phyloP scores from a whole-genome alignment of 2,888 invertebrate genomes.

The Platynereis dumerilii region DNA sequence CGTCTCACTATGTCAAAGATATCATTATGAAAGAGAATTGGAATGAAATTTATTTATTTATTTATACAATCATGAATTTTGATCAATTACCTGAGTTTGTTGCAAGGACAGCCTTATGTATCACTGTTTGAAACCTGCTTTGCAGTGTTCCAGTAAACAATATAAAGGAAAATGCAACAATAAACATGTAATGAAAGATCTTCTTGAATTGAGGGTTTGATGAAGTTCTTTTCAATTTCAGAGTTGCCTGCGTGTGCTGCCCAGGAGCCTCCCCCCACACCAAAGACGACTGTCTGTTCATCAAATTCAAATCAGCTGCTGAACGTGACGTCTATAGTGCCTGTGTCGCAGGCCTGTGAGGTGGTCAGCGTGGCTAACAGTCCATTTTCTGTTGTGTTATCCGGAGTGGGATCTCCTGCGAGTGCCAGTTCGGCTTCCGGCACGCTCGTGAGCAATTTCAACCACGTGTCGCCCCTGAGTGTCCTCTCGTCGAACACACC shows the following conservation, averaged over 20 bases:
- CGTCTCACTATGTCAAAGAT: too few species aligned
- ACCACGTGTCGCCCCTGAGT: neutral
- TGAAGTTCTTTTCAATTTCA: slow-evolving; percentile 44
- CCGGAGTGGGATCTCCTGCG: slow-evolving; percentile 1
- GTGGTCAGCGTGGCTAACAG: slow-evolving; percentile 1
- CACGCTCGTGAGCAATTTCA: neutral
- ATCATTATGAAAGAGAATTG: too few species aligned
- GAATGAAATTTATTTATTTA: too few species aligned
- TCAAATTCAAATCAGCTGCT: neutral
- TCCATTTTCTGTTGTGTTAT: neutral
- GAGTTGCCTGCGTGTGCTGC: slow-evolving; percentile 90
- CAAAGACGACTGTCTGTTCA: slow-evolving; percentile 44
- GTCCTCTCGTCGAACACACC: slow-evolving; percentile 8
- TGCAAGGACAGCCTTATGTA: too few species aligned
- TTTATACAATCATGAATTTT: too few species aligned
- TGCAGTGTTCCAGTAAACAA: too few species aligned
- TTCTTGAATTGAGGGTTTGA: too few species aligned
- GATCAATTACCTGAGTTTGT: too few species aligned
- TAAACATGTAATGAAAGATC: too few species aligned
- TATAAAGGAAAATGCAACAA: too few species aligned
- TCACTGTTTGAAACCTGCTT: too few species aligned
- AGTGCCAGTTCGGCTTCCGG: neutral
- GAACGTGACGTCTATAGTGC: neutral
- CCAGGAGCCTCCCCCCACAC: slow-evolving; percentile 72
- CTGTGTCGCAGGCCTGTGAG: neutral